Evolutionary conservation across 1,140 invertebrate species (phyloP).

Genomic region (Diplogasteroides magnus): DNA sequence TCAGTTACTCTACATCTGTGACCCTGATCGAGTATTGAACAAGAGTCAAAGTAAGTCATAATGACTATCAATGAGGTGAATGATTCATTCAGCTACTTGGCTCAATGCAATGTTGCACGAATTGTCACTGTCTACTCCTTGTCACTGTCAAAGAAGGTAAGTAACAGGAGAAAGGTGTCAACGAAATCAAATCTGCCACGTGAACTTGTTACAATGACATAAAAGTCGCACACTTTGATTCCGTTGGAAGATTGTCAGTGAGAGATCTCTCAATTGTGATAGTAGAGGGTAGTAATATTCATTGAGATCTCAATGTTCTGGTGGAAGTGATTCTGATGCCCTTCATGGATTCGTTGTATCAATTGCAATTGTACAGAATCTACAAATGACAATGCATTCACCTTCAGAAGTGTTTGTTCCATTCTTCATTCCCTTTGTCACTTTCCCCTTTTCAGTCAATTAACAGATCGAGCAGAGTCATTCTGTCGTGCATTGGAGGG

Average conservation of each 20-base stretch:
- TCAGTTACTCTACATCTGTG: slow-evolving; percentile 47
- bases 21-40: slow-evolving; percentile 55
- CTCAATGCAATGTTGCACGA: slow-evolving; percentile 45
- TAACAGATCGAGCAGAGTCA: slow-evolving; percentile 52
- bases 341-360: slow-evolving; percentile 55
- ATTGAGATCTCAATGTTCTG: too few species aligned
- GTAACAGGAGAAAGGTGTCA: neutral
- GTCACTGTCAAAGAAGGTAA: slow-evolving; percentile 49
- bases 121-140: slow-evolving; percentile 48
- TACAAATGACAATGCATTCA: slow-evolving; percentile 55
- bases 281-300: too few species aligned
- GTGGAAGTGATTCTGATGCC: slow-evolving; percentile 9
- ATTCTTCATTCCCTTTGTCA: neutral
- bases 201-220: neutral
- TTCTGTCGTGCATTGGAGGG: slow-evolving; percentile 52
- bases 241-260: too few species aligned
- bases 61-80: neutral
- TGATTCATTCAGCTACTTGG: slow-evolving; percentile 37
- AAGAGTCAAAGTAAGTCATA: slow-evolving; percentile 43
- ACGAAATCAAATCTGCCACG: neutral
- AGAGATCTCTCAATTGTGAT: too few species aligned
- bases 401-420: slow-evolving; percentile 48
- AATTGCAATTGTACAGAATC: slow-evolving; percentile 51
- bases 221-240: neutral
- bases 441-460: slow-evolving; percentile 39